Evolutionary conservation across 1,140 invertebrate species (phyloP).

Genomic region (Drosophila neocordata): DNA sequence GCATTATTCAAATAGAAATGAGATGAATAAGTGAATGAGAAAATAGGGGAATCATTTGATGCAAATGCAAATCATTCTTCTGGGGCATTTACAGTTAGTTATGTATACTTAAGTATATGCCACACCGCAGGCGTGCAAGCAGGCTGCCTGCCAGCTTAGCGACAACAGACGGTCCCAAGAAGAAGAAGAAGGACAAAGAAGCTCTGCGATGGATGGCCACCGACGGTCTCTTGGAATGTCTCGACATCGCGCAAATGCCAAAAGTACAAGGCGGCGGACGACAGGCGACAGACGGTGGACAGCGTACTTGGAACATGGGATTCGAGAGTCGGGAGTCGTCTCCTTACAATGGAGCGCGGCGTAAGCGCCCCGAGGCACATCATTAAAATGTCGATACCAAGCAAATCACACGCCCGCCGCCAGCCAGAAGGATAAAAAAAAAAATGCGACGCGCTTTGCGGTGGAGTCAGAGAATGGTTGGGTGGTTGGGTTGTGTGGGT

Average conservation of each 20-base stretch:
- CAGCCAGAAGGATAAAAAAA: constrained; percentile 63
- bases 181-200: constrained; percentile 8
- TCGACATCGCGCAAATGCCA: constrained; percentile 63
- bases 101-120: constrained; percentile 53
- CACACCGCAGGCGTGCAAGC: constrained; percentile 30
- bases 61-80: constrained; percentile 55
- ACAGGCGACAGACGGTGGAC: constrained; percentile 5
- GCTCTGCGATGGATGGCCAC: neutral
- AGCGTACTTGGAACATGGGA: constrained; percentile 20
- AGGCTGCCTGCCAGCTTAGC: constrained; percentile 44
- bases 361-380: constrained; percentile 68
- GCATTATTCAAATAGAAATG: constrained; percentile 47
- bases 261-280: constrained; percentile 64
- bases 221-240: constrained; percentile 48
- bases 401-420: constrained; percentile 78
- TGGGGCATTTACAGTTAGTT: constrained; percentile 65
- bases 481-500: neutral
- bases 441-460: constrained; percentile 55
- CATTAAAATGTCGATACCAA: constrained; percentile 82
- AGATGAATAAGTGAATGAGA: constrained; percentile 22
- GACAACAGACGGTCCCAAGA: constrained; percentile 1
- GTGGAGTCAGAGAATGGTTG: constrained; percentile 22
- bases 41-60: constrained; percentile 31
- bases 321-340: constrained; percentile 1
- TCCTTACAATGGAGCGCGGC: constrained; percentile 1